Percentiles rank a stretch among this genome's conserved stretches.
Conservation (phyloP, 2,797 vertebrate genomes). For the Takifugu rubripes region DNA sequence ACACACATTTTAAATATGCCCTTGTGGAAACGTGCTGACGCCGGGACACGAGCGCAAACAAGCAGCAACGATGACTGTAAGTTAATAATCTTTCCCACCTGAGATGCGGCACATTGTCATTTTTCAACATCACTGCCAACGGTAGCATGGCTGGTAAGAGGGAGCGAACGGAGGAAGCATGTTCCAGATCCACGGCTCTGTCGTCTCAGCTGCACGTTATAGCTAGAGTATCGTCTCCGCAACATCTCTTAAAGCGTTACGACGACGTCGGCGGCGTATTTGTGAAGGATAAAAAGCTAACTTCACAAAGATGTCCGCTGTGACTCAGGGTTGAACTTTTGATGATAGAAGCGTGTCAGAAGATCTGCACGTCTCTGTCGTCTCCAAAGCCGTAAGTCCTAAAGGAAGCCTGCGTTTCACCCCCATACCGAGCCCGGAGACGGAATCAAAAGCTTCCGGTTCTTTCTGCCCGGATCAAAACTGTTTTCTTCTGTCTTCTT, state of each 20-base stretch:
- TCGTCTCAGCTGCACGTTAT: slow-evolving; percentile 13
- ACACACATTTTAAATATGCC: not conserved
- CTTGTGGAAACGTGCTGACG: not conserved
- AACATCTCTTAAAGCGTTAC: not conserved
- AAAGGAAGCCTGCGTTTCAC: slow-evolving; percentile 17
- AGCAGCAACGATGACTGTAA: not conserved
- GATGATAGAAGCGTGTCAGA: too few relatives aligned
- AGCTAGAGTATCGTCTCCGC: slow-evolving; percentile 21
- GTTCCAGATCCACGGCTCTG: slow-evolving; percentile 26
- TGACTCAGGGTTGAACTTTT: too few relatives aligned
- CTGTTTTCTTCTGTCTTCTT: slow-evolving; percentile 39
- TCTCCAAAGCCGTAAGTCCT: slow-evolving; percentile 15
- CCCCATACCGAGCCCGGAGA: slow-evolving; percentile 49
- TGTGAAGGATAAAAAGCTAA: not conserved
- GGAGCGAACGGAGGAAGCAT: slow-evolving; percentile 20
- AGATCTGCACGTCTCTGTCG: slow-evolving; percentile 7
- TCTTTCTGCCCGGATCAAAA: slow-evolving; percentile 37
- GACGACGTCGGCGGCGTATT: not conserved
- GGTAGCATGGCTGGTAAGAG: slow-evolving; percentile 23
- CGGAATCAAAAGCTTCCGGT: slow-evolving; percentile 39
- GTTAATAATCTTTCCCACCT: slow-evolving; percentile 12
- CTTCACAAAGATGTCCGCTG: too few relatives aligned
- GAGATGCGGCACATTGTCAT: slow-evolving; percentile 7
- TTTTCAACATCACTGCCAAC: slow-evolving; percentile 8
- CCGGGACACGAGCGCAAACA: not conserved